phyloP scores from a whole-genome alignment of 2,888 invertebrate genomes.

The Isotomurus palustris region DNA sequence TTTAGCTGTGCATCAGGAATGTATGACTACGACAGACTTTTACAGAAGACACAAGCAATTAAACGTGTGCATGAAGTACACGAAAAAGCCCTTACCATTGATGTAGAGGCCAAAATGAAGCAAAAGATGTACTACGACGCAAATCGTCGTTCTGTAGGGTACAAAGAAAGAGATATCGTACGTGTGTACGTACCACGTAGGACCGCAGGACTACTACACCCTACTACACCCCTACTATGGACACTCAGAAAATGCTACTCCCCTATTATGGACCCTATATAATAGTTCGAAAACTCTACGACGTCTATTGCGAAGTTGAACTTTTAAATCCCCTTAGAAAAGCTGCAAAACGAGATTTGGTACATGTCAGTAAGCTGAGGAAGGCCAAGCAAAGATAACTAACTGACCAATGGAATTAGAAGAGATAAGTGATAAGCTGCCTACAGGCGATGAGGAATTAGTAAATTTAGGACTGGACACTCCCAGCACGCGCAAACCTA shows the following conservation, averaged over 20 bases:
- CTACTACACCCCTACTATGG: too few species aligned
- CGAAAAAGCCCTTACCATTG: not conserved
- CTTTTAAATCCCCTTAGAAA: not conserved
- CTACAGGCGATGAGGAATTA: not conserved
- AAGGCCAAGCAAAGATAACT: not conserved
- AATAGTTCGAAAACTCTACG: not conserved
- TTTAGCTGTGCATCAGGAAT: too few species aligned
- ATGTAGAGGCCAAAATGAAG: constrained; percentile 8
- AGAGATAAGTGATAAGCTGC: not conserved
- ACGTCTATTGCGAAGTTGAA: constrained; percentile 13
- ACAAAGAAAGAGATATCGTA: constrained; percentile 13
- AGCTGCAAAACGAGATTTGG: not conserved
- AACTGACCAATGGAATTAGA: not conserved
- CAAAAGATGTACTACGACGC: constrained; percentile 10
- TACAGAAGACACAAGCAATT: too few species aligned
- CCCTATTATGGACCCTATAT: constrained; percentile 11
- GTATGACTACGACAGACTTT: too few species aligned
- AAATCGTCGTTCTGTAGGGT: not conserved
- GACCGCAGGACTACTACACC: not conserved
- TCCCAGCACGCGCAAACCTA: too few species aligned
- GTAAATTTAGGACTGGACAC: too few species aligned
- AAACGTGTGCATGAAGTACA: not conserved
- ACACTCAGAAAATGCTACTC: constrained; percentile 16
- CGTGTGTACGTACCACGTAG: constrained; percentile 12
- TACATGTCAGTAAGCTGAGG: constrained; percentile 6